A percentile compares a stretch with the other conserved stretches of the same genome.
Evolutionary conservation across 2,113 vertebrate species (phyloP).

Genomic region (Brachyhypopomus occidentalis): DNA sequence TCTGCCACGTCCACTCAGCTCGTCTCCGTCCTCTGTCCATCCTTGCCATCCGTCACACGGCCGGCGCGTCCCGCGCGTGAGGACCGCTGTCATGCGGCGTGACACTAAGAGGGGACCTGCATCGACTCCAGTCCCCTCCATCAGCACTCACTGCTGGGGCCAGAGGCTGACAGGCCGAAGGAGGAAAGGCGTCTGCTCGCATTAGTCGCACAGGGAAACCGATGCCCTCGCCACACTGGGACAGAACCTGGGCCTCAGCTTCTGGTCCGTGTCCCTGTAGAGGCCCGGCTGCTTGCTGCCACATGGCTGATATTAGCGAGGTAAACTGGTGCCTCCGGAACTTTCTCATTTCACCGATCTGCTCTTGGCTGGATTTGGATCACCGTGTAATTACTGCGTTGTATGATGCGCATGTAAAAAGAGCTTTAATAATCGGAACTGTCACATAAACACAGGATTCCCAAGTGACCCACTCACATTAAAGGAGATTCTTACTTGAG

Average conservation of each 20-base stretch:
- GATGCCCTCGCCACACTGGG: constrained; percentile 49
- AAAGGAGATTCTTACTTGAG: not conserved
- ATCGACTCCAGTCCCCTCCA: constrained; percentile 65
- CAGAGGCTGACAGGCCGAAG: constrained; percentile 68
- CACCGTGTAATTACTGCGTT: not conserved
- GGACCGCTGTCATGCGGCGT: constrained; percentile 56
- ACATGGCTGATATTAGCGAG: not conserved
- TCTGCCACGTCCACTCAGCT: constrained; percentile 74
- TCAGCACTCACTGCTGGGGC: constrained; percentile 59
- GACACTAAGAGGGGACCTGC: constrained; percentile 72
- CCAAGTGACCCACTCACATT: not conserved
- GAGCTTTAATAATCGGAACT: too few species aligned
- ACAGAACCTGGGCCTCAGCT: constrained; percentile 43
- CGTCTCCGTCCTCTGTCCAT: constrained; percentile 55
- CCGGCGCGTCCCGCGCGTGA: constrained; percentile 50
- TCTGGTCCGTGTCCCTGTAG: constrained; percentile 26
- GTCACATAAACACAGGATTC: too few species aligned
- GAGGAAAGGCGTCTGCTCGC: constrained; percentile 68
- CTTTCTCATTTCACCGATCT: not conserved
- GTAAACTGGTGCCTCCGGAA: not conserved
- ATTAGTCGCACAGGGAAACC: constrained; percentile 60
- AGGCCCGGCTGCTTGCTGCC: not conserved
- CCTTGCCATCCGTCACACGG: constrained; percentile 35
- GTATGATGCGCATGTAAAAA: too few species aligned
- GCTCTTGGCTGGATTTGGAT: not conserved